phyloP scores from a whole-genome alignment of 2,888 invertebrate species.

The Papilio gigon region DNA sequence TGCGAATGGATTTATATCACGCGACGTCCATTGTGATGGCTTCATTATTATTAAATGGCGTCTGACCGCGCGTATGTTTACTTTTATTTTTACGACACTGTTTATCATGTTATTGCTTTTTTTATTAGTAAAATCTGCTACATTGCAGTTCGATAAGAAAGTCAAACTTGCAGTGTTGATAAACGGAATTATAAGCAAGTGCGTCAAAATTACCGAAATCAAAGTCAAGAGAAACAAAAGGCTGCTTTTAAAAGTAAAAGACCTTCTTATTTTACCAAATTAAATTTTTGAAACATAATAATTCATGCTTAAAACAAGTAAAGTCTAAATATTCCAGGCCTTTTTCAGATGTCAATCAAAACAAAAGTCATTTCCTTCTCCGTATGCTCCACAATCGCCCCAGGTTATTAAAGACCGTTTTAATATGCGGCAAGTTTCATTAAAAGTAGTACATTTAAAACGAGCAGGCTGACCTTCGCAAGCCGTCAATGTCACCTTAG shows the following conservation, averaged over 20 bases:
- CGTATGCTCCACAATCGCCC: neutral
- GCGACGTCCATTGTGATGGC: conserved; percentile 32
- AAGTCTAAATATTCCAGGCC: neutral
- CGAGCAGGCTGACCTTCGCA: conserved; percentile 9
- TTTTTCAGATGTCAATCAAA: neutral
- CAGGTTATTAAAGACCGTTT: neutral
- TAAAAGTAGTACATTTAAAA: neutral
- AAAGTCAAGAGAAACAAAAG: too few species aligned
- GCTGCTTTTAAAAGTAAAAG: too few species aligned
- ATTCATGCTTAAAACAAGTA: too few species aligned
- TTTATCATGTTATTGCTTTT: conserved; percentile 4
- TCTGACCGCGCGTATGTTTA: conserved; percentile 12
- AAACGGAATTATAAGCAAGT: neutral
- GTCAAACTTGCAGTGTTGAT: neutral
- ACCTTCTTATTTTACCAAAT: too few species aligned
- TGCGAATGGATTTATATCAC: conserved; percentile 43
- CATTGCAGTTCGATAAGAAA: neutral
- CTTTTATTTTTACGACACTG: neutral
- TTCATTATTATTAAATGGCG: conserved; percentile 38
- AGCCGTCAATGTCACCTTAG: conserved; percentile 10
- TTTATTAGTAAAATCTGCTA: neutral
- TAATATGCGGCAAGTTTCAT: neutral
- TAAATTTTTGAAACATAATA: too few species aligned
- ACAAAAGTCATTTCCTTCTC: neutral
- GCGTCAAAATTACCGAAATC: too few species aligned